Conservation (phyloP, 2,113 vertebrate genomes). For the Sciurus niger region DNA sequence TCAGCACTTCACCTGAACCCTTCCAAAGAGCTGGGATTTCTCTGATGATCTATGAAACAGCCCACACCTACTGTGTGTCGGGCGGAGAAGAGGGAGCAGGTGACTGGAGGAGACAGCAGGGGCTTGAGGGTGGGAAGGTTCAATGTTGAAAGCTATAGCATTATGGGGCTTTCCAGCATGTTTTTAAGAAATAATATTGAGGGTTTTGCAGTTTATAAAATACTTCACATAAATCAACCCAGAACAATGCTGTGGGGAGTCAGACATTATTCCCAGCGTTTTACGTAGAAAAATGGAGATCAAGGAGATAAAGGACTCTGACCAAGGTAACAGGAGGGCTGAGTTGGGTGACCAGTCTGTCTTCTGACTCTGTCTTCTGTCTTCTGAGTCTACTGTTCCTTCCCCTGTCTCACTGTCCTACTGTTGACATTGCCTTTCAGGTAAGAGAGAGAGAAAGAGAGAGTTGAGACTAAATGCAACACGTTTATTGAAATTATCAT, state of each 20-base stretch:
- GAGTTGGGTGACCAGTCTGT: neutral
- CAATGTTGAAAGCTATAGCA: neutral
- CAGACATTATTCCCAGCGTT: neutral
- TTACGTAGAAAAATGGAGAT: neutral
- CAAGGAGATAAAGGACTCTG: neutral
- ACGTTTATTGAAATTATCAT: neutral
- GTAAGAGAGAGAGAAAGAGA: neutral
- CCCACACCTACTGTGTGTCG: rapidly evolving
- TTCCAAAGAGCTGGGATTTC: neutral
- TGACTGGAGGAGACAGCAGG: neutral
- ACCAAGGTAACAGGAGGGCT: neutral
- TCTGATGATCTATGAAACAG: neutral
- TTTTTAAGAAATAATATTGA: neutral
- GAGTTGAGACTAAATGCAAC: neutral
- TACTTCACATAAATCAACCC: neutral
- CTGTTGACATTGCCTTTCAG: neutral
- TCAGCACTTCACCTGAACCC: neutral
- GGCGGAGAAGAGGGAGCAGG: rapidly evolving
- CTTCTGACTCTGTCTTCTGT: too few species aligned
- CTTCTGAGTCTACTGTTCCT: neutral
- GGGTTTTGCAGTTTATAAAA: neutral
- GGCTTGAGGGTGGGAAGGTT: neutral
- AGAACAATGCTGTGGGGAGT: neutral
- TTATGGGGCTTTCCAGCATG: rapidly evolving
- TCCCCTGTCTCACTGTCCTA: neutral